A percentile compares a stretch with the other conserved stretches of the same genome.
phyloP scores from a whole-genome alignment of 2,113 vertebrate species.

The Hucho hucho region DNA sequence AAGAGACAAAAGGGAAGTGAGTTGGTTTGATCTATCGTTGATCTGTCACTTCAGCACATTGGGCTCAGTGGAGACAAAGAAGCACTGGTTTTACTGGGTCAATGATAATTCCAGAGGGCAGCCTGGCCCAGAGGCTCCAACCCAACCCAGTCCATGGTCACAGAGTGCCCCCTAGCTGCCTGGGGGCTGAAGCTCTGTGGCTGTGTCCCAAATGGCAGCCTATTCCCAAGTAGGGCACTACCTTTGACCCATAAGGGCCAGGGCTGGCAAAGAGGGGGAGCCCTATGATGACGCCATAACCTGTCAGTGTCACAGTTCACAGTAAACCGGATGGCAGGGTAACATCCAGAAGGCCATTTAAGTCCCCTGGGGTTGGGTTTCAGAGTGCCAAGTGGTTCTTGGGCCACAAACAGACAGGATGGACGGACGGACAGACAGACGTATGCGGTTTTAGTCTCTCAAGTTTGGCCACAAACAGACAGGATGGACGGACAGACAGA shows the following conservation, averaged over 20 bases:
- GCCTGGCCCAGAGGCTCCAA: background rate
- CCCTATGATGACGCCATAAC: too few species aligned
- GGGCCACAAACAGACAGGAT: background rate
- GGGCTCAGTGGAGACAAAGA: background rate
- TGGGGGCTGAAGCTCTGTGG: too few species aligned
- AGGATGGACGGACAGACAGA: too few species aligned
- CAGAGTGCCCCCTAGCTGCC: constrained; percentile 25
- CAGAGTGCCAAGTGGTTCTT: background rate
- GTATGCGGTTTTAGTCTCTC: too few species aligned
- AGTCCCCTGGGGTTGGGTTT: background rate
- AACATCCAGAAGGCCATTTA: constrained; percentile 23
- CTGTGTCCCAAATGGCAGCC: too few species aligned
- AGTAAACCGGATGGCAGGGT: constrained; percentile 5
- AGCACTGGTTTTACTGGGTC: too few species aligned
- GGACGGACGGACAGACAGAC: too few species aligned
- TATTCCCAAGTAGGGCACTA: too few species aligned
- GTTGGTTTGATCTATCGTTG: background rate
- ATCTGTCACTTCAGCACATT: constrained; percentile 26
- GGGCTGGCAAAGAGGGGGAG: too few species aligned
- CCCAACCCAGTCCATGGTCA: background rate
- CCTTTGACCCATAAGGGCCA: too few species aligned
- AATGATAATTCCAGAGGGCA: too few species aligned
- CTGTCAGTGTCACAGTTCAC: background rate
- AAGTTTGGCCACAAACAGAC: too few species aligned
- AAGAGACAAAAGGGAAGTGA: constrained; percentile 38